phyloP scores from a whole-genome alignment of 1,140 invertebrate genomes.

The Drosophila repletoides region DNA sequence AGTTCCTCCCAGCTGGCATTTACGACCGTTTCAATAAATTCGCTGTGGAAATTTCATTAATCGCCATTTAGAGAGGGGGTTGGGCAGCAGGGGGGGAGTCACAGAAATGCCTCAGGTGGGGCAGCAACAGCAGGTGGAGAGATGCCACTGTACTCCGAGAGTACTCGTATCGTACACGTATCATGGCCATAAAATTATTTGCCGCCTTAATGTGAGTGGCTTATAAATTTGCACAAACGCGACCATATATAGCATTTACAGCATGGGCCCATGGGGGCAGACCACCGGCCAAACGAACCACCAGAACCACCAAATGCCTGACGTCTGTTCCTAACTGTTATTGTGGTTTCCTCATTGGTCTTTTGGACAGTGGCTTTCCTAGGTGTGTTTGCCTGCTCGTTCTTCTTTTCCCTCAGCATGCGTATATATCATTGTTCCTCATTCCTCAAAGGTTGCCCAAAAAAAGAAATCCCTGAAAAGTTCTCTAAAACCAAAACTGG shows the following conservation, averaged over 20 bases:
- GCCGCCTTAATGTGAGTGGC: constrained; percentile 73
- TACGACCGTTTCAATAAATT: constrained; percentile 69
- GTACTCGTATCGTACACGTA: no score
- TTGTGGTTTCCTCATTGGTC: constrained; percentile 37
- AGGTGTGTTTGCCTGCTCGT: constrained; percentile 6
- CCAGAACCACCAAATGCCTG: background rate
- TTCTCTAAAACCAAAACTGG: no score
- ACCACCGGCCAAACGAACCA: constrained; percentile 8
- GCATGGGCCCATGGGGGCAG: constrained; percentile 50
- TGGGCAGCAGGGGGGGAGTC: background rate
- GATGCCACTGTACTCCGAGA: constrained; percentile 45
- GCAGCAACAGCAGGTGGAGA: constrained; percentile 49
- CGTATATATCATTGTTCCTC: no score
- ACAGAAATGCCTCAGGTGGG: background rate
- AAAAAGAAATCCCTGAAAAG: no score
- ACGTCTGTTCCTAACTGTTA: constrained; percentile 57
- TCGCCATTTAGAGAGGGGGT: constrained; percentile 35
- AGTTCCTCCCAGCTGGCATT: constrained; percentile 44
- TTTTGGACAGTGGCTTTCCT: constrained; percentile 16
- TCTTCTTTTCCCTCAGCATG: background rate
- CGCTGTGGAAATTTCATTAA: constrained; percentile 66
- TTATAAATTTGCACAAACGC: constrained; percentile 77
- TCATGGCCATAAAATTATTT: constrained; percentile 75
- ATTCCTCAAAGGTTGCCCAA: background rate
- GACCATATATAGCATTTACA: constrained; percentile 59